phyloP scores from a whole-genome alignment of 2,113 vertebrate species.

The Daubentonia madagascariensis region DNA sequence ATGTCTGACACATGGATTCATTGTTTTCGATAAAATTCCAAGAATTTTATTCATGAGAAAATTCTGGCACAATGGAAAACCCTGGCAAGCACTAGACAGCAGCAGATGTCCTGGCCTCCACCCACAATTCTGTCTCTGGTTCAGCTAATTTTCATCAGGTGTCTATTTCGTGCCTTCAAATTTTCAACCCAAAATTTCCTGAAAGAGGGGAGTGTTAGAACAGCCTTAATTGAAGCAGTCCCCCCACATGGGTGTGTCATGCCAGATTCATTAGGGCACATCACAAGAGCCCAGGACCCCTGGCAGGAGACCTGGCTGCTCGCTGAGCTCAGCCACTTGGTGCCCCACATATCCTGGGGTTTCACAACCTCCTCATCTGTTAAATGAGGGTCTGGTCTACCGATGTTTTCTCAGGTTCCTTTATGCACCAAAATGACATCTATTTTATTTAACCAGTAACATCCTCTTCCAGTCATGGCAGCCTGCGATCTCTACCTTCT shows the following conservation, averaged over 20 bases:
- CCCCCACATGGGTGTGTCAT: neutral
- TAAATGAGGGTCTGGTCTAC: neutral
- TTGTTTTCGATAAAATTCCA: conserved; percentile 78
- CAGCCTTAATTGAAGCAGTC: neutral
- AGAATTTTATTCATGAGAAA: conserved; percentile 84
- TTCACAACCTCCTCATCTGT: fast-evolving
- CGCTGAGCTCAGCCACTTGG: fast-evolving
- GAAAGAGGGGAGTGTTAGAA: neutral
- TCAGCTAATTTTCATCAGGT: neutral
- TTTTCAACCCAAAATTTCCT: neutral
- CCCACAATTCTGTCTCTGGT: conserved; percentile 36
- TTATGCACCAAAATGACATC: neutral
- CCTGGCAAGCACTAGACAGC: conserved; percentile 71
- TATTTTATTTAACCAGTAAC: neutral
- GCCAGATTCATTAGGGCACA: neutral
- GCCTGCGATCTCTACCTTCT: neutral
- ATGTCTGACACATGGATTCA: conserved; percentile 78
- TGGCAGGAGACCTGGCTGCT: neutral
- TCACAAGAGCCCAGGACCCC: fast-evolving
- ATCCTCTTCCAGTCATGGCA: neutral
- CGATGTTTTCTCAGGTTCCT: neutral
- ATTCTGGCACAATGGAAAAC: conserved; percentile 75
- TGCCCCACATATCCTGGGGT: fast-evolving
- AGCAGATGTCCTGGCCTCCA: conserved; percentile 79
- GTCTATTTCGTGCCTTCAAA: neutral